These are phyloP conservation scores for Amphiura filiformis DNA, from an alignment of 35 echinoderm and acorn worm species.

Conservation along the genomic window DNA sequence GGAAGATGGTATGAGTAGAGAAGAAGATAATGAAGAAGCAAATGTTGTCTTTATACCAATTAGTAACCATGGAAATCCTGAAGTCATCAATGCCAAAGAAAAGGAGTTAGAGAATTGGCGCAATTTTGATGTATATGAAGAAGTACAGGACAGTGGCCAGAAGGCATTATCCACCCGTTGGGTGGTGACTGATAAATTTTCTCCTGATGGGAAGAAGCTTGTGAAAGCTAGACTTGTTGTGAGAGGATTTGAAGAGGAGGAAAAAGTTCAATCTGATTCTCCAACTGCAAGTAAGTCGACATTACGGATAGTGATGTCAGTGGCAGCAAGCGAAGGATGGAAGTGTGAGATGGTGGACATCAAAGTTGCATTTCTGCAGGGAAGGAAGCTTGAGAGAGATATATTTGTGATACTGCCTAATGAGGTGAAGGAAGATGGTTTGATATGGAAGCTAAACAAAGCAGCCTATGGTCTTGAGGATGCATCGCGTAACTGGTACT, in stretches of 20 bases:
- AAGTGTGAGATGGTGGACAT: neutral
- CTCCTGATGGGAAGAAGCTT: neutral
- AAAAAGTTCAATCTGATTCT: constrained; percentile 11
- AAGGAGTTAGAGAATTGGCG: constrained; percentile 29
- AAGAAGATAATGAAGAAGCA: neutral
- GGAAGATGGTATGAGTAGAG: neutral
- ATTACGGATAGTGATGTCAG: neutral
- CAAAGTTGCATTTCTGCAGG: constrained; percentile 17
- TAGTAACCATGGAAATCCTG: neutral
- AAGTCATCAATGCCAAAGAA: constrained; percentile 1
- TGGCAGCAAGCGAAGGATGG: constrained; percentile 18
- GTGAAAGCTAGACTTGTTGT: neutral
- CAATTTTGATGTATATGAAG: constrained; percentile 35
- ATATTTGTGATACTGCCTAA: neutral
- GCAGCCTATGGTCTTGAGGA: constrained; percentile 20
- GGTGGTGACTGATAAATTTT: constrained; percentile 31
- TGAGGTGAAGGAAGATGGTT: neutral
- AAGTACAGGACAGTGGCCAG: constrained; percentile 18
- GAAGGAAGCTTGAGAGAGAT: constrained; percentile 1
- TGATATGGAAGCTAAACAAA: constrained; percentile 21
- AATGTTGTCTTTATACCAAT: constrained; percentile 18
- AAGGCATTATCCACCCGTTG: constrained; percentile 2
- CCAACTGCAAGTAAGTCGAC: neutral
- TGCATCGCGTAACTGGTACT: constrained; percentile 30
- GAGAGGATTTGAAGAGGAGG: constrained; percentile 2